Evolutionary conservation across 1,140 invertebrate genomes (phyloP), one percentile per base, ranked within the genome.

Genomic region (Aphelinus certus): DNA sequence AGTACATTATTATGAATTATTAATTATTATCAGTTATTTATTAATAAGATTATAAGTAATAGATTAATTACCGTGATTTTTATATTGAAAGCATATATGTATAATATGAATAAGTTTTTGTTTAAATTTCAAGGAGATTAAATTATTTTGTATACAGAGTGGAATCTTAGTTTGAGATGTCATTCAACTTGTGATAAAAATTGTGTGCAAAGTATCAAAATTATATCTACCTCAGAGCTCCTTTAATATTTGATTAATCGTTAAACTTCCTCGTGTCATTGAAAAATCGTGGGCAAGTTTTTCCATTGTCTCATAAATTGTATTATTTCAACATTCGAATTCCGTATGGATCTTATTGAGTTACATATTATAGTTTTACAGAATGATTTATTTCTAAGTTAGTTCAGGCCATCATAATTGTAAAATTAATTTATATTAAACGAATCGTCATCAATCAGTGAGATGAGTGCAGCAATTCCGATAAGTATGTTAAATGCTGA

Each of bases 121-220:
- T 26, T 26, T 26, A 26, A 26, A 26, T 43, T 60, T 60, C 47
- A 58, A 60, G 67, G 4, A 60, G 9, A 3, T 46, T 68, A 47
- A 68, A 57, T 69, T 69, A 69, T 69, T 68, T 70, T 70, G 67
- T 70, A 55, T 71, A 61, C 53, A 55, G 55, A 26, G 9, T 7
- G 63, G 47, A 63, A 7, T 2, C 68, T 51, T 51, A 26, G 26
- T 26, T 26, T 26, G 26, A 26, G 26, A 26, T 26, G 26, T 26
- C 26, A 26, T 26, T 26, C 26, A 26, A 26, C 26, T 26, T 26
- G 26, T 26, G 26, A 26, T 26, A 26, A 26, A 26, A 26, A 26
- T 26, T 26, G 26, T 26, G 26, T 26, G 26, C 26, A 26, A 26
- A 26, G 26, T 26, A 26, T 26, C 26, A 26, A 26, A 26, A 26